Evolutionary conservation across 1,140 invertebrate genomes (phyloP).

Genomic region (Atopsyche davidsoni): DNA sequence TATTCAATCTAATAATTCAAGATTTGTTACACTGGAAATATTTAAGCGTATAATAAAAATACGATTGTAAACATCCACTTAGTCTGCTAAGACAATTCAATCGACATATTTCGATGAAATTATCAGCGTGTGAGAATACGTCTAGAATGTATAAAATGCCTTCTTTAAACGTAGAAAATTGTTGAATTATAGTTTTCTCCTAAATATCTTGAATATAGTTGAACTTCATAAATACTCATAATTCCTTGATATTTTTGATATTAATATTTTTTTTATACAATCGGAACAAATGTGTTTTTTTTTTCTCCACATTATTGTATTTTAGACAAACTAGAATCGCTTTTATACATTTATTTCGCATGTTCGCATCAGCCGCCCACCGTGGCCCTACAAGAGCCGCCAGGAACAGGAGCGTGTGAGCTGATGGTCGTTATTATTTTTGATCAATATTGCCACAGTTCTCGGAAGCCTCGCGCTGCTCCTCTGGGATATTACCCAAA

Average conservation of each 20-base stretch:
- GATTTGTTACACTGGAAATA: too few species aligned
- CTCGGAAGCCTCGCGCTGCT: conserved; percentile 21
- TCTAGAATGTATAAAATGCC: too few species aligned
- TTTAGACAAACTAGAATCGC: background rate
- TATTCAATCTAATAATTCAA: too few species aligned
- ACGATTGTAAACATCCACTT: too few species aligned
- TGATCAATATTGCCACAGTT: conserved; percentile 28
- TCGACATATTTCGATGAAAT: too few species aligned
- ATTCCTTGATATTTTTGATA: background rate
- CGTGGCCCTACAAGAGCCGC: background rate
- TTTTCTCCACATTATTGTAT: background rate
- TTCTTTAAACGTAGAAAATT: too few species aligned
- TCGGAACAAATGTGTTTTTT: background rate
- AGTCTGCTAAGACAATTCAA: too few species aligned
- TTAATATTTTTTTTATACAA: background rate
- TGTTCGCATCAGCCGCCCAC: background rate
- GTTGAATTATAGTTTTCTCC: too few species aligned
- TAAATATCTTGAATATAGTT: too few species aligned
- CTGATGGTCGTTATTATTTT: conserved; percentile 23
- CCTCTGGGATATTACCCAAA: conserved; percentile 27
- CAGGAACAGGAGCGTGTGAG: conserved; percentile 8
- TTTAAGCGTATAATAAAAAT: too few species aligned
- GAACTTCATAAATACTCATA: too few species aligned
- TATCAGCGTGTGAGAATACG: too few species aligned
- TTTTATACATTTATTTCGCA: background rate